A percentile compares a stretch with the other conserved stretches of the same genome.
Evolutionary conservation across 2,888 invertebrate species (phyloP).

Genomic region (Gibbula magus): DNA sequence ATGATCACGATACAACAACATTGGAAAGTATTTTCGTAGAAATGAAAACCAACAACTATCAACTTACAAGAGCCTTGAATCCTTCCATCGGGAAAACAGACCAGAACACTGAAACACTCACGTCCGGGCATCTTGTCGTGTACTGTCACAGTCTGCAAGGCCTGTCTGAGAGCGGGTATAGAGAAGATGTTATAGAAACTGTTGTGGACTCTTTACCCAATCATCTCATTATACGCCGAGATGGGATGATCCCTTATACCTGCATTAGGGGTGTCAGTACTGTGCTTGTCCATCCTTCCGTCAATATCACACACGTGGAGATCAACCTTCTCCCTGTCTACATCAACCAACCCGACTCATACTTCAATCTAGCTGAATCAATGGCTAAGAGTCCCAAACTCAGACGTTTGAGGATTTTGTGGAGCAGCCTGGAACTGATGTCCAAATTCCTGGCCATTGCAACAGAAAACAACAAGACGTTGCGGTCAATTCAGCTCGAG

Average conservation of each 20-base stretch:
- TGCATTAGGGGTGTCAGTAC: constrained; percentile 51
- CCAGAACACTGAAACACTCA: neutral
- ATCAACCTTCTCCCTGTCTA: constrained; percentile 61
- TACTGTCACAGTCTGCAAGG: constrained; percentile 60
- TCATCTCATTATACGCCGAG: constrained; percentile 48
- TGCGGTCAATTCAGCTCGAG: constrained; percentile 51
- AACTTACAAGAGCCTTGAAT: constrained; percentile 18
- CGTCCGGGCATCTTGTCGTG: constrained; percentile 45
- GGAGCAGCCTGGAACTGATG: constrained; percentile 61
- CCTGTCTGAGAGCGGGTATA: constrained; percentile 54
- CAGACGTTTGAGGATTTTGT: constrained; percentile 55
- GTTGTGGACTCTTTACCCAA: constrained; percentile 56
- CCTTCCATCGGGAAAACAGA: neutral
- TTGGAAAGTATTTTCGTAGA: constrained; percentile 50
- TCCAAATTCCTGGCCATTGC: constrained; percentile 56
- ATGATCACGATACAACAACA: constrained; percentile 51
- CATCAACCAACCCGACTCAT: constrained; percentile 46
- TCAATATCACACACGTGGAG: constrained; percentile 57
- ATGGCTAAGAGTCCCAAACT: constrained; percentile 50
- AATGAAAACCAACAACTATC: constrained; percentile 50
- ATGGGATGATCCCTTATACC: constrained; percentile 50
- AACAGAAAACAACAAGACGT: constrained; percentile 41
- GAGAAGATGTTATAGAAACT: constrained; percentile 47
- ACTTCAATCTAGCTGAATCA: constrained; percentile 54
- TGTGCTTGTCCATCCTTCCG: constrained; percentile 36